These are phyloP conservation scores for Siphlonurus alternatus DNA, from an alignment of 2,888 invertebrate species.

Conservation along the genomic window DNA sequence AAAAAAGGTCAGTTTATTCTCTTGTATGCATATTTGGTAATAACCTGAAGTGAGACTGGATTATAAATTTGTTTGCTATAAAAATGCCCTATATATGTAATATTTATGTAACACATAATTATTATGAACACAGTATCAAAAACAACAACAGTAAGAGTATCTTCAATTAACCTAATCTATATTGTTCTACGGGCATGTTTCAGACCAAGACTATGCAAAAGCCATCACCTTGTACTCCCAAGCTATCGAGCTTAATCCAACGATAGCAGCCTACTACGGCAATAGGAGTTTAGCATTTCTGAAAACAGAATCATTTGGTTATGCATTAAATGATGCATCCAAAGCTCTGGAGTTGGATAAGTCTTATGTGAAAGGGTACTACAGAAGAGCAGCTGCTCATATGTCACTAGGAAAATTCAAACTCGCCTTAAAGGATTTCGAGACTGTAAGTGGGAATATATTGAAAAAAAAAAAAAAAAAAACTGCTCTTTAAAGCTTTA, in stretches of 20 bases:
- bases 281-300: slow-evolving; percentile 93
- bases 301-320: slow-evolving; percentile 88
- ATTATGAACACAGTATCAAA: too few relatives aligned
- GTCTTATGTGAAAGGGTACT: slow-evolving; percentile 89
- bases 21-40: too few relatives aligned
- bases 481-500: too few relatives aligned
- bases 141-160: too few relatives aligned
- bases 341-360: slow-evolving; percentile 80
- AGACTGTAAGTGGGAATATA: slow-evolving; percentile 82
- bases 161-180: too few relatives aligned
- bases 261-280: slow-evolving; percentile 73
- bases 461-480: too few relatives aligned
- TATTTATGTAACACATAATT: too few relatives aligned
- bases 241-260: slow-evolving; percentile 75
- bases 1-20: too few relatives aligned
- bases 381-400: slow-evolving; percentile 86
- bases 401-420: slow-evolving; percentile 98
- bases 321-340: slow-evolving; percentile 81
- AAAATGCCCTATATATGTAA: too few relatives aligned
- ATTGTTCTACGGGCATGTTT: too few relatives aligned
- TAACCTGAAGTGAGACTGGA: too few relatives aligned
- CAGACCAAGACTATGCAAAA: slow-evolving; percentile 77
- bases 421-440: slow-evolving; percentile 89
- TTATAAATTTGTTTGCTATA: too few relatives aligned
- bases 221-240: slow-evolving; percentile 72